Evolutionary conservation across 2,888 invertebrate genomes (phyloP).

Genomic region (Dryobota labecula): DNA sequence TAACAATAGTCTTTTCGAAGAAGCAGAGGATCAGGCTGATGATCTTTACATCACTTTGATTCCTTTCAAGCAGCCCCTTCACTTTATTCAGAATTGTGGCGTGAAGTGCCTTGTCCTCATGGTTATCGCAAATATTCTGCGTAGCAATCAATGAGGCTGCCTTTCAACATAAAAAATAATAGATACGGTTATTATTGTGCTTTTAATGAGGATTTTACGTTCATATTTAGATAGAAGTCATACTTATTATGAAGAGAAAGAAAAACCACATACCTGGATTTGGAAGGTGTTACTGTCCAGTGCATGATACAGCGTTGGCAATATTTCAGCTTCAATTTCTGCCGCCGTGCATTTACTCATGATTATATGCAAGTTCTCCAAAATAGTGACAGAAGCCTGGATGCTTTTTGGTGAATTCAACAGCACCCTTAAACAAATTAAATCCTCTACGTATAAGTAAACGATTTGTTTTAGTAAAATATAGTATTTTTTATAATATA

Average conservation of each 20-base stretch:
- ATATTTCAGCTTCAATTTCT: slow-evolving; percentile 94
- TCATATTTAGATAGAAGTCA: not conserved
- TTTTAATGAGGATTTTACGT: not conserved
- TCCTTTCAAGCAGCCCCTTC: slow-evolving; percentile 94
- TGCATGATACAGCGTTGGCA: slow-evolving; percentile 96
- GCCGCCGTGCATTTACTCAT: slow-evolving; percentile 96
- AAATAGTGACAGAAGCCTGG: slow-evolving; percentile 96
- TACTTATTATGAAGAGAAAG: not conserved
- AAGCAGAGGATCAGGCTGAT: slow-evolving; percentile 94
- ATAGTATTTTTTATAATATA: not conserved
- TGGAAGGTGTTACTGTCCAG: slow-evolving; percentile 97
- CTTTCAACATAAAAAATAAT: slow-evolving; percentile 84
- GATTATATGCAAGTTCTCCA: slow-evolving; percentile 97
- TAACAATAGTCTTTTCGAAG: slow-evolving; percentile 95
- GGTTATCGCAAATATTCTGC: slow-evolving; percentile 95
- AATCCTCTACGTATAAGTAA: not conserved
- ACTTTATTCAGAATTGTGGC: slow-evolving; percentile 96
- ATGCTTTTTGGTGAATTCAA: slow-evolving; percentile 95
- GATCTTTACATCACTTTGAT: slow-evolving; percentile 94
- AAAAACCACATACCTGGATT: slow-evolving; percentile 93
- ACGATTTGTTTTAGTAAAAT: not conserved
- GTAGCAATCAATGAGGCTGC: slow-evolving; percentile 97
- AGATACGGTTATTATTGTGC: not conserved
- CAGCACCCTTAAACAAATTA: slow-evolving; percentile 90
- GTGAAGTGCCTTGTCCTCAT: slow-evolving; percentile 95